Base-by-base conservation (phyloP, 2,888 invertebrate species). In the Sinotaia quadrata region DNA sequence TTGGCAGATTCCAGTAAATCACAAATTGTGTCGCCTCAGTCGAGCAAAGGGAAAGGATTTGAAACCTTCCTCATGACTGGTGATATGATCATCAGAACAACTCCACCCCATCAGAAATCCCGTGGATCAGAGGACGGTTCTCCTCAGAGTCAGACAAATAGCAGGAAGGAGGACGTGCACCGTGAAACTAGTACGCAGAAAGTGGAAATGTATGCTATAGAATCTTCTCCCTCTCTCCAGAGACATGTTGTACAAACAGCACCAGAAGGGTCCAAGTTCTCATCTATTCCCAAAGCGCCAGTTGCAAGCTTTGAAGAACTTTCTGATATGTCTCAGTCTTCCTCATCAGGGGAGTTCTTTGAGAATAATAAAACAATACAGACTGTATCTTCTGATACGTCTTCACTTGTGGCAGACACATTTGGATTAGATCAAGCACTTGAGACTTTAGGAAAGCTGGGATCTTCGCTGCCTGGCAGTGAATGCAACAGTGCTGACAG, bases 21-120 rank as follows among this genome's bases (percentile, higher is more conserved):
- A 27, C 67, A 60, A 51, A 61, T 68, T 36, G 65, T 66, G 36
- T 72, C 71, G 29, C 68, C 66, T 36, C 75, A 70, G 44, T 29
- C 61, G 65, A 67, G 54, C 68, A 79, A 75, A 65, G 77, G 74
- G 36, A 80, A 81, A 71, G 83, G 85, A 33, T 87, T 84, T 79
- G 86, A 87, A 72, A 86, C 87, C 68, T 97, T 95, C 91, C 95
- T 97, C 93, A 97, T 97, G 97, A 97, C 97, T 36, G 97, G 97
- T 56, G 97, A 97, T 89, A 92, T 96, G 85, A 97, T 97, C 88
- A 92, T 97, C 81, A 96, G 96, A 89, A 92, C 97, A 78, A 95
- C 96, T 37, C 80, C 81, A 59, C 78, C 72, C 91, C 73, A 73
- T 58, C 70, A 73, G 52, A 60, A 61, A 41, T 37, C 68, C 5